A percentile compares a stretch with the other conserved stretches of the same genome.
Evolutionary conservation across 2,888 invertebrate genomes (phyloP).

Genomic region (Drosophila subquinaria): DNA sequence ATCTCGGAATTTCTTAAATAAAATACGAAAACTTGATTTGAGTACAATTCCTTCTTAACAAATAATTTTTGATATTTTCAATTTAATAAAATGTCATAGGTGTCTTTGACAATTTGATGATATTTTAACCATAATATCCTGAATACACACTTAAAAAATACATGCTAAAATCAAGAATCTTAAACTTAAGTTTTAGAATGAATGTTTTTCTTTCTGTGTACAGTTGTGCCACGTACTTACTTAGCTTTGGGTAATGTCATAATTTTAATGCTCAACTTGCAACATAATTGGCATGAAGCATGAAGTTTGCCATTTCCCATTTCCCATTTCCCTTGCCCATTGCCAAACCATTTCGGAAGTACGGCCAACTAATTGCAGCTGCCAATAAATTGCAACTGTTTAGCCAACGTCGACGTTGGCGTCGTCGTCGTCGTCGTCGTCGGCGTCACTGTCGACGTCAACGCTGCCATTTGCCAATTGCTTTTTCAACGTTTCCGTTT

Average conservation of each 20-base stretch:
- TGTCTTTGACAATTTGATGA: too few species aligned
- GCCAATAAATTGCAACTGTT: conserved; percentile 65
- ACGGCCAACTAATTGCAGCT: conserved; percentile 64
- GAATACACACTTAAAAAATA: too few species aligned
- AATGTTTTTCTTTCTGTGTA: too few species aligned
- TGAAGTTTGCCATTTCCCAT: conserved; percentile 40
- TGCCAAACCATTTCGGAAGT: conserved; percentile 35
- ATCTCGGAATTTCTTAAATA: too few species aligned
- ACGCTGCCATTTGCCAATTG: conserved; percentile 70
- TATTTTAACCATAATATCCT: too few species aligned
- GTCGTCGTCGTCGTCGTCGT: neutral
- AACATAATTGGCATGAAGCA: conserved; percentile 45
- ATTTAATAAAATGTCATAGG: too few species aligned
- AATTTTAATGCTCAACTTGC: conserved; percentile 44
- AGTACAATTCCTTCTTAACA: too few species aligned
- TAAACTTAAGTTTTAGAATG: too few species aligned
- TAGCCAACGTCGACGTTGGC: conserved; percentile 10
- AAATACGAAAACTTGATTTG: too few species aligned
- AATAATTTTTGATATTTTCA: too few species aligned
- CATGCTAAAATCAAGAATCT: too few species aligned
- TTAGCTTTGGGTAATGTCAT: conserved; percentile 32
- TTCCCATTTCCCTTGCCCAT: conserved; percentile 19
- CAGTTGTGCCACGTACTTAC: conserved; percentile 6
- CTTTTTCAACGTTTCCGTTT: conserved; percentile 74
- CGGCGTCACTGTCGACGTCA: conserved; percentile 8